Conservation (phyloP, 2,888 invertebrate species). For the Coleophora flavipennella region DNA sequence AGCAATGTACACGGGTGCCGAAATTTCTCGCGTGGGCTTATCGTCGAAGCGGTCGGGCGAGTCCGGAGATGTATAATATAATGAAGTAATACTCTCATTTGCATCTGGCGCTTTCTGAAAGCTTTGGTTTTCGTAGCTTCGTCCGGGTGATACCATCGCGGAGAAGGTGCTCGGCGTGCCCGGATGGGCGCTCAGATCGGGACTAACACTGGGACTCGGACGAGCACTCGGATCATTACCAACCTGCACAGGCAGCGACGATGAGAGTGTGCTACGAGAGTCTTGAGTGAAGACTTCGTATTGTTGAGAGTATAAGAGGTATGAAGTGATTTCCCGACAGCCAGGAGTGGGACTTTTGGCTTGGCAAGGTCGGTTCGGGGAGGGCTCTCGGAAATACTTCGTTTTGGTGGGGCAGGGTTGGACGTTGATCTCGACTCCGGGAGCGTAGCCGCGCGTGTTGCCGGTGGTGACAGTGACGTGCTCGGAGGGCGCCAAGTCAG, state of each 20-base stretch:
- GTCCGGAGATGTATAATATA: no score
- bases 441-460: constrained; percentile 23
- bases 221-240: no score
- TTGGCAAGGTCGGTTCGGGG: constrained; percentile 23
- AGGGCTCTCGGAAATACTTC: not conserved
- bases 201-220: constrained; percentile 13
- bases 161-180: constrained; percentile 11
- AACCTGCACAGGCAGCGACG: not conserved
- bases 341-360: constrained; percentile 24
- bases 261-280: not conserved
- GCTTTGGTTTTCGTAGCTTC: no score
- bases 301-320: not conserved
- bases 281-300: not conserved
- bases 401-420: constrained; percentile 29
- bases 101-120: no score
- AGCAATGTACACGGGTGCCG: no score
- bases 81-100: no score
- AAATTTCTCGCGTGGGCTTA: no score
- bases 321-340: constrained; percentile 16
- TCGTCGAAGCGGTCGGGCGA: no score
- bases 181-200: constrained; percentile 34
- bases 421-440: constrained; percentile 36
- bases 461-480: constrained; percentile 22
- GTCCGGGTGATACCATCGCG: no score
- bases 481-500: constrained; percentile 29